Evolutionary conservation across 2,888 invertebrate species (phyloP).

Genomic region (Fragum fragum): DNA sequence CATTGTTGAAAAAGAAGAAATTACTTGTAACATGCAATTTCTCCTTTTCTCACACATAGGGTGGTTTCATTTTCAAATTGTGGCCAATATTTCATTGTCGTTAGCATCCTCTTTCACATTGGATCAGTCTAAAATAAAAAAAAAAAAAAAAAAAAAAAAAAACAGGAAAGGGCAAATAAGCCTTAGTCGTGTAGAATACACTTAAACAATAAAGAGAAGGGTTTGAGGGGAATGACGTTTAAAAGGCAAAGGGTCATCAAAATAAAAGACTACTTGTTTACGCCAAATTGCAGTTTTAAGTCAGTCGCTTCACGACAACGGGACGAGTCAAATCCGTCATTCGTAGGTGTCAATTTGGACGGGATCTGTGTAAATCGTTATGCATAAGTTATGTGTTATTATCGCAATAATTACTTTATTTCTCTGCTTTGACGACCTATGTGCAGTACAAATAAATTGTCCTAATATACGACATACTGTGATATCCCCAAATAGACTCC

Average conservation of each 20-base stretch:
- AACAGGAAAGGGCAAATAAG: no score
- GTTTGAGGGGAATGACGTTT: no score
- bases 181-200: no score
- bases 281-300: background rate
- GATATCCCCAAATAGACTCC: background rate
- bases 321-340: background rate
- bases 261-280: background rate
- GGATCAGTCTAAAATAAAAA: no score
- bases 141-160: no score
- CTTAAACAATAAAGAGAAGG: no score
- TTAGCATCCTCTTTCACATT: no score
- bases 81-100: no score
- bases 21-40: no score
- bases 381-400: slow-evolving; percentile 18
- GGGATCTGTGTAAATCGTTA: background rate
- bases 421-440: background rate
- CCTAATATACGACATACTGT: background rate
- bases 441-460: background rate
- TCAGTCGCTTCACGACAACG: background rate
- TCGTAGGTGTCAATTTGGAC: background rate
- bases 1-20: no score
- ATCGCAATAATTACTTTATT: background rate
- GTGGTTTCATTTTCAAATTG: no score
- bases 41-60: no score
- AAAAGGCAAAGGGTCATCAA: background rate